phyloP scores from a whole-genome alignment of 2,888 invertebrate genomes.

The Ferdinandea cuprea region DNA sequence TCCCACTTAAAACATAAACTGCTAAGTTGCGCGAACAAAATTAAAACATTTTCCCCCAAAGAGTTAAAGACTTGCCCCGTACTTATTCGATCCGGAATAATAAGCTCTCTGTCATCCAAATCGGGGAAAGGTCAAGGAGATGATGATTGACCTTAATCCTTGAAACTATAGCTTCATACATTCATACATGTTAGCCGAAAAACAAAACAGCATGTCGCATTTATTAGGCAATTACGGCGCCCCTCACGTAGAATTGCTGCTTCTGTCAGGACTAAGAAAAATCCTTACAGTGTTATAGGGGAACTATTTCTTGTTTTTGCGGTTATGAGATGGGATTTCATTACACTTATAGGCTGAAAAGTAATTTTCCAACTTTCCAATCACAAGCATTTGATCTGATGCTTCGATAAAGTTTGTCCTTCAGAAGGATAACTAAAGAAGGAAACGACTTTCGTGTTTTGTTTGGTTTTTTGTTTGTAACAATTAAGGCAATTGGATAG shows the following conservation, averaged over 20 bases:
- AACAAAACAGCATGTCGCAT: conserved; percentile 33
- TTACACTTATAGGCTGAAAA: conserved; percentile 27
- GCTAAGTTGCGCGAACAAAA: too few relatives aligned
- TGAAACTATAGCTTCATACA: conserved; percentile 8
- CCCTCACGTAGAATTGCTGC: conserved; percentile 5
- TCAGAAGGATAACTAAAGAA: not conserved
- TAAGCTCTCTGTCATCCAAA: not conserved
- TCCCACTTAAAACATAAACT: too few relatives aligned
- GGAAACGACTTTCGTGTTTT: conserved; percentile 46
- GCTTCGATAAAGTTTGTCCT: conserved; percentile 23
- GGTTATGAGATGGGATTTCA: too few relatives aligned
- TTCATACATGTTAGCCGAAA: not conserved
- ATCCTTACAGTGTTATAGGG: too few relatives aligned
- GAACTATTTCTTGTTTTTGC: too few relatives aligned
- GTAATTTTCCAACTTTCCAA: conserved; percentile 46
- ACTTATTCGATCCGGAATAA: too few relatives aligned
- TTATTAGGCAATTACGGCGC: conserved; percentile 35
- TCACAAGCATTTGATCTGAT: conserved; percentile 33
- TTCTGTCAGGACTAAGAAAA: conserved; percentile 8
- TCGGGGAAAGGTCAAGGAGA: not conserved
- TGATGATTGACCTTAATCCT: conserved; percentile 42
- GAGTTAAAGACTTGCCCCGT: too few relatives aligned
- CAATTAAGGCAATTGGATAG: conserved; percentile 61
- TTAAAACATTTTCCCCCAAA: too few relatives aligned
- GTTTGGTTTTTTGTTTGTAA: conserved; percentile 17